Conservation (phyloP, 2,888 invertebrate species). For the Vandiemenella viatica region DNA sequence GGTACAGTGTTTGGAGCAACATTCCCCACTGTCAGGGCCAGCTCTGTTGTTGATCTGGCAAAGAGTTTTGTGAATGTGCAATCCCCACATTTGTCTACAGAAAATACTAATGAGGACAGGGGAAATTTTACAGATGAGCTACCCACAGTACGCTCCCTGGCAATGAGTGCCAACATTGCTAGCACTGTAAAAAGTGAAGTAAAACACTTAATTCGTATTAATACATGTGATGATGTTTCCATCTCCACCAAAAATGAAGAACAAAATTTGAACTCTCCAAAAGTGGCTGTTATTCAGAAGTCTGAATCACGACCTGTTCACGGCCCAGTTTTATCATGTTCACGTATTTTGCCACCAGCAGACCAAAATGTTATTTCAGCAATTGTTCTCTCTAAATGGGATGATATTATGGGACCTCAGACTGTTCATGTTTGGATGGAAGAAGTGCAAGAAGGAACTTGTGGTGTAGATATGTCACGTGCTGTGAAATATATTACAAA, state of each 20-base stretch:
- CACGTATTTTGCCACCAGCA: constrained; percentile 13
- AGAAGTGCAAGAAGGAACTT: constrained; percentile 1
- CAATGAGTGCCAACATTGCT: constrained; percentile 17
- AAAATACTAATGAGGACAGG: no score
- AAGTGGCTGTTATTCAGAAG: no score
- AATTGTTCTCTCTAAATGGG: constrained; percentile 17
- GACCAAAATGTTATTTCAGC: constrained; percentile 14
- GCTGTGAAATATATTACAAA: constrained; percentile 17
- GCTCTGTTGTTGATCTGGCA: no score
- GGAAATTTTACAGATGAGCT: no score
- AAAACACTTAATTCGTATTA: constrained; percentile 12
- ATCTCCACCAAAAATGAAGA: neutral
- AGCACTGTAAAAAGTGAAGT: constrained; percentile 13
- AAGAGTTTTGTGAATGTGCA: no score
- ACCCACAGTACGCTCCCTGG: constrained; percentile 11
- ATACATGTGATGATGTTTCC: constrained; percentile 2
- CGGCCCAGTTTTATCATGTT: constrained; percentile 7
- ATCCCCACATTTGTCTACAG: no score
- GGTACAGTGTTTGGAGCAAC: neutral
- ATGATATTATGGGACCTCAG: constrained; percentile 19
- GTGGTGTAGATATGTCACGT: constrained; percentile 2
- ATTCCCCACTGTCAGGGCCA: no score
- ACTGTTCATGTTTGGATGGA: constrained; percentile 17
- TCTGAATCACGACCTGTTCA: neutral
- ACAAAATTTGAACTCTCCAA: neutral